Percentiles rank a stretch among this genome's conserved stretches.
Evolutionary conservation across 2,113 vertebrate species (phyloP).

Genomic region (Oncorhynchus mykiss): DNA sequence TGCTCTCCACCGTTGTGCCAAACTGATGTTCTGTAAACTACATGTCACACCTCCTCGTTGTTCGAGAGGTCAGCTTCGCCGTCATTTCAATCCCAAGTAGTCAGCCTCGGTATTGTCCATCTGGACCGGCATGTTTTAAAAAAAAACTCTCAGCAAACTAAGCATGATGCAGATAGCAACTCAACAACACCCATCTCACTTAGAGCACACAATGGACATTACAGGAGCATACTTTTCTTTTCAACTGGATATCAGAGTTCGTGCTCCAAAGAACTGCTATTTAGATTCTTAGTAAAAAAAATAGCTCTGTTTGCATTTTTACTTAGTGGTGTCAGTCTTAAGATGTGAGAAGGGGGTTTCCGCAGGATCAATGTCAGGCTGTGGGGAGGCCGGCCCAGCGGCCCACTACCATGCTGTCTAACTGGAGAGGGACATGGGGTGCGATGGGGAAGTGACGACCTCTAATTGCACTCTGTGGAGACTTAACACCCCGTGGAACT

Average conservation of each 20-base stretch:
- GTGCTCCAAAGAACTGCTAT: neutral
- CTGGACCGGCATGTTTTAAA: neutral
- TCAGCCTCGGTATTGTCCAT: neutral
- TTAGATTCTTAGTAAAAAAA: neutral
- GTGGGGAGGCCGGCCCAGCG: conserved; percentile 26
- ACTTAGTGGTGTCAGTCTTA: neutral
- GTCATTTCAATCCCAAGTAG: neutral
- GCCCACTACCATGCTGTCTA: neutral
- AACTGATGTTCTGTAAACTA: neutral
- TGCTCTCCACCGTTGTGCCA: neutral
- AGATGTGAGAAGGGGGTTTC: neutral
- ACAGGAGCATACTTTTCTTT: neutral
- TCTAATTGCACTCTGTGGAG: conserved; percentile 59
- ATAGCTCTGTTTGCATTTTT: neutral
- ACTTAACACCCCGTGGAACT: conserved; percentile 47
- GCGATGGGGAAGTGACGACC: conserved; percentile 27
- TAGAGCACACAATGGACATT: neutral
- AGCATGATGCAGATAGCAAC: neutral
- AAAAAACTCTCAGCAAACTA: neutral
- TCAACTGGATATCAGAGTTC: neutral
- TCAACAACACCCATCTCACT: neutral
- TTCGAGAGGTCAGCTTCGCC: neutral
- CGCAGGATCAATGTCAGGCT: conserved; percentile 47
- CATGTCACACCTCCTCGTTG: neutral
- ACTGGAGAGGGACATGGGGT: neutral